A percentile compares a stretch with the other conserved stretches of the same genome.
These are phyloP conservation scores for Dysdera silvatica DNA, from an alignment of 1,140 invertebrate species.

Conservation along the genomic window DNA sequence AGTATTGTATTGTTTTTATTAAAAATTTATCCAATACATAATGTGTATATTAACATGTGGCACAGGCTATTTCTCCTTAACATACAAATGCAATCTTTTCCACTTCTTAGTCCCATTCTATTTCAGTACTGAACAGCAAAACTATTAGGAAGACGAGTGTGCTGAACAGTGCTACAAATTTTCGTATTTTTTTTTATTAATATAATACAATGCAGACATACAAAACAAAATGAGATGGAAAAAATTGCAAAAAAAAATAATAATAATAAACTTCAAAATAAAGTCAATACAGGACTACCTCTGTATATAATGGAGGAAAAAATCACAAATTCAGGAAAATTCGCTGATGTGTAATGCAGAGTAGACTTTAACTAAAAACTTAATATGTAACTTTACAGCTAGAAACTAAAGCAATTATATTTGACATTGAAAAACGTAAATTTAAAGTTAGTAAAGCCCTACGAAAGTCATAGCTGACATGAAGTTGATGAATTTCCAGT, in stretches of 20 bases:
- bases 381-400: too few relatives aligned
- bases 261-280: constrained; percentile 9
- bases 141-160: constrained; percentile 31
- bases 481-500: too few relatives aligned
- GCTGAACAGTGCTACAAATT: constrained; percentile 29
- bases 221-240: background rate
- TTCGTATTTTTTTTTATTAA: constrained; percentile 24
- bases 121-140: constrained; percentile 28
- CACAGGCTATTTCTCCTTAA: constrained; percentile 24
- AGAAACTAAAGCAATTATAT: too few relatives aligned
- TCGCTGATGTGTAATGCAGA: too few relatives aligned
- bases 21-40: constrained; percentile 30
- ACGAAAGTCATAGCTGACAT: too few relatives aligned
- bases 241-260: background rate
- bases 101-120: constrained; percentile 2
- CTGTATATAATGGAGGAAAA: too few relatives aligned
- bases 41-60: constrained; percentile 30
- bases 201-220: constrained; percentile 1
- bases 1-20: constrained; percentile 19
- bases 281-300: too few relatives aligned
- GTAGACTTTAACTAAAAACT: too few relatives aligned
- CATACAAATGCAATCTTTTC: constrained; percentile 19
- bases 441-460: too few relatives aligned
- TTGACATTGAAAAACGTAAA: too few relatives aligned
- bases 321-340: too few relatives aligned